Evolutionary conservation across 2,888 invertebrate genomes (phyloP).

Genomic region (Drosophila tripunctata): DNA sequence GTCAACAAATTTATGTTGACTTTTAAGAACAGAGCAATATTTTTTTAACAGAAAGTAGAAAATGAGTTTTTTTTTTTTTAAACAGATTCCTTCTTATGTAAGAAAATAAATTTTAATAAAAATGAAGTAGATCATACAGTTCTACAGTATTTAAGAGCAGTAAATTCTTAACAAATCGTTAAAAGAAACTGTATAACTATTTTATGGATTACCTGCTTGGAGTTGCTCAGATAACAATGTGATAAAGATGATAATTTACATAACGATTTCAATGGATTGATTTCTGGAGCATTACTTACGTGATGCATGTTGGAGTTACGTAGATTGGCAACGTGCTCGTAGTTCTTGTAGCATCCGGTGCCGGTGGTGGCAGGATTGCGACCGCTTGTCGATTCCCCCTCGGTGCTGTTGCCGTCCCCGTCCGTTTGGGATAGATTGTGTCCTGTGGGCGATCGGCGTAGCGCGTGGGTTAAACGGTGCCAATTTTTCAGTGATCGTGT

Average conservation of each 20-base stretch:
- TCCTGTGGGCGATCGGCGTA: slow-evolving; percentile 87
- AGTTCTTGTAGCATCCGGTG: slow-evolving; percentile 91
- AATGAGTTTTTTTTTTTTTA: too few relatives aligned
- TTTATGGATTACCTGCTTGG: background rate
- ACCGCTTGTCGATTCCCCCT: slow-evolving; percentile 85
- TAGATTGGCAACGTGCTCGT: slow-evolving; percentile 87
- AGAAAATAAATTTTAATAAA: too few relatives aligned
- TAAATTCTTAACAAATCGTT: too few relatives aligned
- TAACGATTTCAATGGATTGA: background rate
- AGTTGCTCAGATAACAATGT: background rate
- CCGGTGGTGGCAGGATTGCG: slow-evolving; percentile 90
- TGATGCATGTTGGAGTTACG: slow-evolving; percentile 82
- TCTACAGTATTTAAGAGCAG: too few relatives aligned
- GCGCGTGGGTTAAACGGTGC: slow-evolving; percentile 85
- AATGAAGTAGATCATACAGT: too few relatives aligned
- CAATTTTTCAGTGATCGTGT: slow-evolving; percentile 84
- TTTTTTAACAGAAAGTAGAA: too few relatives aligned
- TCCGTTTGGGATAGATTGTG: slow-evolving; percentile 96
- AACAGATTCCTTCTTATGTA: too few relatives aligned
- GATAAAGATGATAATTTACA: background rate
- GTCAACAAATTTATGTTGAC: too few relatives aligned
- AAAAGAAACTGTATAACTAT: background rate
- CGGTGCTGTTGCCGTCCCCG: slow-evolving; percentile 93
- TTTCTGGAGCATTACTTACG: slow-evolving; percentile 65
- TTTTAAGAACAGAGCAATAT: too few relatives aligned